phyloP scores from a whole-genome alignment of 2,888 invertebrate species.

The Elysia crispata region DNA sequence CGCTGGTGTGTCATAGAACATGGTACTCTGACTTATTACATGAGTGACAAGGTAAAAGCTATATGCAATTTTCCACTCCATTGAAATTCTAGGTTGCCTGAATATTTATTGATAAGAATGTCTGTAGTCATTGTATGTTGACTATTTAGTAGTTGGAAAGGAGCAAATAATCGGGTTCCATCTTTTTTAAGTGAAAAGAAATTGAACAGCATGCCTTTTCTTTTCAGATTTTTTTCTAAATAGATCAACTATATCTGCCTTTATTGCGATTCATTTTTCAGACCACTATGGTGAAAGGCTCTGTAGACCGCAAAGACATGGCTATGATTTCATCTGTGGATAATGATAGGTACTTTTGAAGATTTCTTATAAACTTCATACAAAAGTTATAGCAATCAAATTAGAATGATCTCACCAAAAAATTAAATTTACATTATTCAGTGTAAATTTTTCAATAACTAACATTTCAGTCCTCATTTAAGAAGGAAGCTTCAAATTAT shows the following conservation, averaged over 20 bases:
- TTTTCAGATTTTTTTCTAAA: neutral
- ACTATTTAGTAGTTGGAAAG: no score
- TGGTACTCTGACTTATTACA: slow-evolving; percentile 70
- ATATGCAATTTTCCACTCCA: neutral
- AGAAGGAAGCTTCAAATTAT: no score
- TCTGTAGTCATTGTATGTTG: no score
- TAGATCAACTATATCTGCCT: neutral
- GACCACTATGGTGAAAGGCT: slow-evolving; percentile 71
- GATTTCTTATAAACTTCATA: no score
- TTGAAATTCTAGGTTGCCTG: no score
- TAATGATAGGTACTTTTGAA: slow-evolving; percentile 55
- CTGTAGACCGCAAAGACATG: slow-evolving; percentile 68
- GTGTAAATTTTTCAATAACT: no score
- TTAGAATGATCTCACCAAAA: no score
- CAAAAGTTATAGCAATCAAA: no score
- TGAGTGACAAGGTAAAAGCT: slow-evolving; percentile 67
- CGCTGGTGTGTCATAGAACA: slow-evolving; percentile 73
- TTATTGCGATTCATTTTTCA: slow-evolving; percentile 52
- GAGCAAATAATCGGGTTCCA: no score
- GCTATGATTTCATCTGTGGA: slow-evolving; percentile 62
- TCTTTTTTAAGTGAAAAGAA: neutral
- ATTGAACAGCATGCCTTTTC: neutral
- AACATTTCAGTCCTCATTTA: no score
- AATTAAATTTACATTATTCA: no score
- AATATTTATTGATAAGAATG: no score